phyloP scores from a whole-genome alignment of 1,140 invertebrate genomes.

The Conus betulinus region DNA sequence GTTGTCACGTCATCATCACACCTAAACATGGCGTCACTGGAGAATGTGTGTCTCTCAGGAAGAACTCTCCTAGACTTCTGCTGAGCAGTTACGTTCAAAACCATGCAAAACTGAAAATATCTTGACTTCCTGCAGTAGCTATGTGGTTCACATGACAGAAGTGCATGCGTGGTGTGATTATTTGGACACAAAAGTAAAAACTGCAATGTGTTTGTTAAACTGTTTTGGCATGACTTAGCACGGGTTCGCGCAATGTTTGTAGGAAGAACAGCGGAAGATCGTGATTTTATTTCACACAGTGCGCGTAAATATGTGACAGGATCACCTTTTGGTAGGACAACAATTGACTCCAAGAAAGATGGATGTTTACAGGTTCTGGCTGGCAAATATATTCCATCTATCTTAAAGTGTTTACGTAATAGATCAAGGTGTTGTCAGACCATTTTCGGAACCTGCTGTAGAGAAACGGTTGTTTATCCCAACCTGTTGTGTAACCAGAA shows the following conservation, averaged over 20 bases:
- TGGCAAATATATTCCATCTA: not conserved
- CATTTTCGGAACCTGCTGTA: not conserved
- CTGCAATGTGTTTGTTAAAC: not conserved
- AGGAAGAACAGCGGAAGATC: not conserved
- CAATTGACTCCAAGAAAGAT: not conserved
- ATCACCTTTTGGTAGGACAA: not conserved
- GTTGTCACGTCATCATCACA: not conserved
- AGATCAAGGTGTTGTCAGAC: not conserved
- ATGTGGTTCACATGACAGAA: not conserved
- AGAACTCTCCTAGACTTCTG: not conserved
- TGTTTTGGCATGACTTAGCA: not conserved
- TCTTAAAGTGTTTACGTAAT: not conserved
- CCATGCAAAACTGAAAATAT: not conserved
- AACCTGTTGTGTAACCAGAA: not conserved
- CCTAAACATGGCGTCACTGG: not conserved
- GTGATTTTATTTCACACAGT: not conserved
- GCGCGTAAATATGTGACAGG: not conserved
- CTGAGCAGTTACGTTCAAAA: not conserved
- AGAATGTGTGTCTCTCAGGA: not conserved
- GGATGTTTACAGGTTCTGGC: no score
- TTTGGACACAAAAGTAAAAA: not conserved
- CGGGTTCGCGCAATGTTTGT: not conserved
- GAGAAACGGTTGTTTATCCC: not conserved
- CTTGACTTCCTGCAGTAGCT: not conserved
- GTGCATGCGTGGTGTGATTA: not conserved